A percentile compares a stretch with the other conserved stretches of the same genome.
Conservation (phyloP, 2,113 vertebrate species). For the Silurus meridionalis region DNA sequence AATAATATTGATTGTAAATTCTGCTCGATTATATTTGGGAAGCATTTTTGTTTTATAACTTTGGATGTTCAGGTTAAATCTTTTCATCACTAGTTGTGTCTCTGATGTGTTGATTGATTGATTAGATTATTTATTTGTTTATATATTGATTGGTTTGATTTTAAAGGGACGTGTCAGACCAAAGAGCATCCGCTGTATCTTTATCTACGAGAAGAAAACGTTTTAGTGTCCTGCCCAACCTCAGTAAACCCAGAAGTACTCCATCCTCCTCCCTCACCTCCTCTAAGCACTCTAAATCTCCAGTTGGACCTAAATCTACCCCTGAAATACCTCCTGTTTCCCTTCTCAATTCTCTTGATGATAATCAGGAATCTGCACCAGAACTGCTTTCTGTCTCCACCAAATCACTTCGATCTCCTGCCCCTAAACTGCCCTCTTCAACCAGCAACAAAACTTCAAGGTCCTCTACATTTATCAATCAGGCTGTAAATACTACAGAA, state of each 20-base stretch:
- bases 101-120: neutral
- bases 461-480: constrained; percentile 27
- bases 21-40: neutral
- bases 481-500: constrained; percentile 46
- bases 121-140: neutral
- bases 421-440: constrained; percentile 16
- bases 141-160: constrained; percentile 27
- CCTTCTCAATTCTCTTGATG: neutral
- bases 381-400: neutral
- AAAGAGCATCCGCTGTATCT: constrained; percentile 58
- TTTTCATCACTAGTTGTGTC: neutral
- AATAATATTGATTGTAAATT: neutral
- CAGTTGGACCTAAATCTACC: constrained; percentile 52
- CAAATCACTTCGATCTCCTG: constrained; percentile 6
- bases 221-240: constrained; percentile 78
- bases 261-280: constrained; percentile 54
- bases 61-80: neutral
- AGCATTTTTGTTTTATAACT: neutral
- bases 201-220: constrained; percentile 81
- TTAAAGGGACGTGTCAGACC: constrained; percentile 69
- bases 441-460: neutral
- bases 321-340: constrained; percentile 33
- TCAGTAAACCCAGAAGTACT: constrained; percentile 71
- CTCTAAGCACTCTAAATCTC: constrained; percentile 62
- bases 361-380: constrained; percentile 17